Conservation (phyloP, 2,113 vertebrate genomes). For the Prolemur simus region DNA sequence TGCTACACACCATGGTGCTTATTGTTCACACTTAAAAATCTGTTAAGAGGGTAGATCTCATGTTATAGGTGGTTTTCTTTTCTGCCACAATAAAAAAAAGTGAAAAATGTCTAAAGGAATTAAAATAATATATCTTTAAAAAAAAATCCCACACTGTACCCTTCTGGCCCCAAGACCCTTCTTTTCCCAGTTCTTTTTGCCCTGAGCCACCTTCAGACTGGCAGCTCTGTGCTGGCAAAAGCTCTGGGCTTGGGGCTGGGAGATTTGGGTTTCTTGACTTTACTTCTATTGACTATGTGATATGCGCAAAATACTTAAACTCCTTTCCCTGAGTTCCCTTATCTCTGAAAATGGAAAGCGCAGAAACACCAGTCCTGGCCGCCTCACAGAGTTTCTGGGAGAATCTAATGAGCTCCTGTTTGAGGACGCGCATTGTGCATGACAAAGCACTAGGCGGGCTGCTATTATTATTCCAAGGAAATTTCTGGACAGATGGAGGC, state of each 20-base stretch:
- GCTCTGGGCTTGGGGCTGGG: not conserved
- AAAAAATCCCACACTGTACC: not conserved
- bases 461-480: conserved; percentile 6
- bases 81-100: not conserved
- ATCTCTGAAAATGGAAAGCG: not conserved
- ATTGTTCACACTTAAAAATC: not conserved
- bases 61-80: not conserved
- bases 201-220: not conserved
- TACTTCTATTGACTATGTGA: not conserved
- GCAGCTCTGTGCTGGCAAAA: not conserved
- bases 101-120: not conserved
- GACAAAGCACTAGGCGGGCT: not conserved
- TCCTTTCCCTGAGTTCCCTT: not conserved
- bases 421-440: not conserved
- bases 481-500: conserved; percentile 15
- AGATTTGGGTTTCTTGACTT: not conserved
- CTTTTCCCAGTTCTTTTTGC: not conserved
- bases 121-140: not conserved
- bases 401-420: not conserved
- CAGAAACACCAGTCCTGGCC: not conserved
- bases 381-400: not conserved
- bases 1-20: not conserved
- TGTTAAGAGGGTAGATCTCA: not conserved
- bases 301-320: not conserved
- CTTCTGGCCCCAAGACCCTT: not conserved